These are phyloP conservation scores for Oscheius onirici DNA, from an alignment of 2,888 invertebrate species.

Conservation along the genomic window DNA sequence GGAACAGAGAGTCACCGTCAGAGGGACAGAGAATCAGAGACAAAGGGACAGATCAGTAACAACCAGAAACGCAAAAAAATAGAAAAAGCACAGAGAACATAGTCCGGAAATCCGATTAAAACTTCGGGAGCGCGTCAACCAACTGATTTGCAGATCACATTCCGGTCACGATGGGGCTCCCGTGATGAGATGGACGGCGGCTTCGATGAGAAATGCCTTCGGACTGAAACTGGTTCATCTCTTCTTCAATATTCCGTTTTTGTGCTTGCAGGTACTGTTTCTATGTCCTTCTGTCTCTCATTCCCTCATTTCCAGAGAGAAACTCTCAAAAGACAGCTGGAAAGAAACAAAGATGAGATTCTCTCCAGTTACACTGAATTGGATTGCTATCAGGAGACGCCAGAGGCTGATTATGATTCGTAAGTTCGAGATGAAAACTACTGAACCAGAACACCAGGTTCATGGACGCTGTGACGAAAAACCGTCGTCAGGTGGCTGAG, in stretches of 20 bases:
- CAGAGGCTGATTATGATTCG: conserved; percentile 75
- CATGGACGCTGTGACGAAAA: conserved; percentile 50
- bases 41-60: not conserved
- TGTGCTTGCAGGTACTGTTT: conserved; percentile 80
- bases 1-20: not conserved
- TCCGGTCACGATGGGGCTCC: conserved; percentile 54
- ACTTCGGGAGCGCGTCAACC: not conserved
- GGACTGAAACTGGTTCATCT: conserved; percentile 90
- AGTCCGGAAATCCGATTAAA: no score
- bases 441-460: conserved; percentile 34
- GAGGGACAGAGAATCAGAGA: not conserved
- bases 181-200: conserved; percentile 68
- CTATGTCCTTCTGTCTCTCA: not conserved
- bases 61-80: not conserved
- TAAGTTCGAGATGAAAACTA: not conserved
- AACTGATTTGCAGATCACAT: conserved; percentile 44
- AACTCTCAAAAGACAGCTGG: conserved; percentile 48
- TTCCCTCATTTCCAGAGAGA: conserved; percentile 37
- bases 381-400: conserved; percentile 74
- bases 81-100: not conserved
- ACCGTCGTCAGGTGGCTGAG: conserved; percentile 45
- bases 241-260: conserved; percentile 92
- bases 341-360: conserved; percentile 51
- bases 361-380: conserved; percentile 73
- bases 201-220: conserved; percentile 82